A percentile compares a stretch with the other conserved stretches of the same genome.
phyloP scores from a whole-genome alignment of 2,888 invertebrate species.

The Platycnemis pennipes region DNA sequence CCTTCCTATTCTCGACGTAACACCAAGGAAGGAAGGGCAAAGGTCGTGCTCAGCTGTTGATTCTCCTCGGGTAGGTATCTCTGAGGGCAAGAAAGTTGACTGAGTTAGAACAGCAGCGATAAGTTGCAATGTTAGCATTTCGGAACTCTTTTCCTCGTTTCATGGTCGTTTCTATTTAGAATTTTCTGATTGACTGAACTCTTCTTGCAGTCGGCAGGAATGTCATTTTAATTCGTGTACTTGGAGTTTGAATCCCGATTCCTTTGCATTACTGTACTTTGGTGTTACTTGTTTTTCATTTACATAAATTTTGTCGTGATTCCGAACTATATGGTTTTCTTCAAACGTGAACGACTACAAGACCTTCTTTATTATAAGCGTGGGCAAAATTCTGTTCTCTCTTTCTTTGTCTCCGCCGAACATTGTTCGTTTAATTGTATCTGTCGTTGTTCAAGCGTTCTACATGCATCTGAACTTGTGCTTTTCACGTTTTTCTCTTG shows the following conservation, averaged over 20 bases:
- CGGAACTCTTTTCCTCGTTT: not conserved
- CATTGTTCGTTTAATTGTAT: not conserved
- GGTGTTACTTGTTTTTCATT: not conserved
- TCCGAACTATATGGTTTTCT: not conserved
- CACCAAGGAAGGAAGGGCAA: slow-evolving; percentile 42
- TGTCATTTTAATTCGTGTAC: too few species aligned
- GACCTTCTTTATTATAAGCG: too few species aligned
- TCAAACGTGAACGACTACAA: not conserved
- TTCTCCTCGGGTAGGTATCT: not conserved
- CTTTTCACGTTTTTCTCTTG: not conserved
- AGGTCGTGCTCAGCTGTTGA: slow-evolving; percentile 38
- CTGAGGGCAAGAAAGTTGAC: not conserved
- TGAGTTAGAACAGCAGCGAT: not conserved
- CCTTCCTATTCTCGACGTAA: not conserved
- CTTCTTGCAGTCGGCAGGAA: not conserved
- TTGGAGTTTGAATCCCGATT: not conserved
- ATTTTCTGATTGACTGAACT: not conserved
- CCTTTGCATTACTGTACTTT: not conserved
- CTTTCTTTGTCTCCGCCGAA: not conserved
- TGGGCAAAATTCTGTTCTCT: not conserved
- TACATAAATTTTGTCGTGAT: not conserved
- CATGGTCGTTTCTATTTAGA: not conserved
- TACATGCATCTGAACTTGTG: not conserved
- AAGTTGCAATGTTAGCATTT: slow-evolving; percentile 44
- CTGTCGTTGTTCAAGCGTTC: not conserved